Evolutionary conservation across 2,888 invertebrate species (phyloP).

Genomic region (Eristalinus aeneus): DNA sequence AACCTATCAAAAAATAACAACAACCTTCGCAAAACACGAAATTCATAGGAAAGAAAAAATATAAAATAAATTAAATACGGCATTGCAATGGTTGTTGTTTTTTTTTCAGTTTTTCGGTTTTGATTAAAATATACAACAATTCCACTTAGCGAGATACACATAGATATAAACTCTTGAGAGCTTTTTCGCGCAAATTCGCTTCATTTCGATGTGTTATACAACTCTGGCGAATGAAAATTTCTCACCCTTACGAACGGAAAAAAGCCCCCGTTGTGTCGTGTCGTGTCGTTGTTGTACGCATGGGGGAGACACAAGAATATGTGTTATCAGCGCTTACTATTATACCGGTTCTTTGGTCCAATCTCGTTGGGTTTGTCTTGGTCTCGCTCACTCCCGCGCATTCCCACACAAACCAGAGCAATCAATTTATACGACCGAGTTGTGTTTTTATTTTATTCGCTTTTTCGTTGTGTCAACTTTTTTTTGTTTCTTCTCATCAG

Average conservation of each 20-base stretch:
- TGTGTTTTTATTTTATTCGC: slow-evolving; percentile 19
- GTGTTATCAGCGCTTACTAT: slow-evolving; percentile 59
- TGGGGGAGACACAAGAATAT: slow-evolving; percentile 43
- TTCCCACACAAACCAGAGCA: slow-evolving; percentile 37
- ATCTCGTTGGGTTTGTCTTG: neutral
- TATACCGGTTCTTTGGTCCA: slow-evolving; percentile 35
- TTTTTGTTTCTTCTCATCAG: neutral
- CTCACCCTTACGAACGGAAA: slow-evolving; percentile 56
- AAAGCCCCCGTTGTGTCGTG: slow-evolving; percentile 9
- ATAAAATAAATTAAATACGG: slow-evolving; percentile 26
- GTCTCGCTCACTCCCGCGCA: slow-evolving; percentile 1
- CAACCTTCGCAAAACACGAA: slow-evolving; percentile 53
- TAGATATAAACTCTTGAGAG: slow-evolving; percentile 13
- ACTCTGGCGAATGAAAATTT: slow-evolving; percentile 36
- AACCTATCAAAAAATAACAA: slow-evolving; percentile 4
- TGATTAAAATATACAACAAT: slow-evolving; percentile 58
- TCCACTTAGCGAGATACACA: slow-evolving; percentile 38
- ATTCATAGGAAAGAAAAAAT: slow-evolving; percentile 33
- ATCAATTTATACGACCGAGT: slow-evolving; percentile 43
- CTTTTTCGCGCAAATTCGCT: slow-evolving; percentile 64
- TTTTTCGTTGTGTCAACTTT: neutral
- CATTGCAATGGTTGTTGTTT: slow-evolving; percentile 46
- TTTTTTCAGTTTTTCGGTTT: slow-evolving; percentile 27
- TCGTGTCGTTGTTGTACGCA: slow-evolving; percentile 23
- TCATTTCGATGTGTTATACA: slow-evolving; percentile 58